phyloP scores from a whole-genome alignment of 2,888 invertebrate species.

The Limenitis arthemis region DNA sequence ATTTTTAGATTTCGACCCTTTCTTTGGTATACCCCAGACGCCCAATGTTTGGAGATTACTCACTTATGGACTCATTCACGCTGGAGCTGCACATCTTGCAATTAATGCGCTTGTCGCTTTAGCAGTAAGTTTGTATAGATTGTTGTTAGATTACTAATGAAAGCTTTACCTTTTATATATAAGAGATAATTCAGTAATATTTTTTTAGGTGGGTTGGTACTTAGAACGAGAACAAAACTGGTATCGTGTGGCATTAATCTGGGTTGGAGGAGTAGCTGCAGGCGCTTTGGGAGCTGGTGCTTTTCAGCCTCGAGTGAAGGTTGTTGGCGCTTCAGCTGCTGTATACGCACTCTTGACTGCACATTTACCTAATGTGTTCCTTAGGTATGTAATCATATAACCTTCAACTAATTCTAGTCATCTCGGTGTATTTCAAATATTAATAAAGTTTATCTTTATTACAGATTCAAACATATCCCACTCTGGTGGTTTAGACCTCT shows the following conservation, averaged over 20 bases:
- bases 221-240: constrained; percentile 83
- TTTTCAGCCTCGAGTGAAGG: constrained; percentile 80
- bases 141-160: background rate
- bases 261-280: constrained; percentile 81
- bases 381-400: constrained; percentile 47
- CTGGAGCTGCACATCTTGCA: constrained; percentile 80
- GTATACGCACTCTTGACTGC: constrained; percentile 91
- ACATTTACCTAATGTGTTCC: constrained; percentile 86
- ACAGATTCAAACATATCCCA: constrained; percentile 56
- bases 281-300: constrained; percentile 84
- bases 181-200: background rate
- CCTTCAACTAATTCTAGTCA: background rate
- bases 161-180: background rate
- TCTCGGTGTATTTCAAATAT: background rate
- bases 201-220: constrained; percentile 62
- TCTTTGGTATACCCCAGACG: too few species aligned
- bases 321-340: constrained; percentile 93
- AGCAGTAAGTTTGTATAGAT: constrained; percentile 38
- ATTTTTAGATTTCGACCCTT: too few species aligned
- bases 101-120: constrained; percentile 75
- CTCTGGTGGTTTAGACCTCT: constrained; percentile 70
- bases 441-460: background rate
- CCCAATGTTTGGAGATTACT: constrained; percentile 88
- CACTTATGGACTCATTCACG: constrained; percentile 86
- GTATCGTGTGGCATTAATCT: constrained; percentile 78